A percentile compares a stretch with the other conserved stretches of the same genome.
Evolutionary conservation across 2,797 vertebrate genomes (phyloP).

Genomic region (Anabas testudineus): DNA sequence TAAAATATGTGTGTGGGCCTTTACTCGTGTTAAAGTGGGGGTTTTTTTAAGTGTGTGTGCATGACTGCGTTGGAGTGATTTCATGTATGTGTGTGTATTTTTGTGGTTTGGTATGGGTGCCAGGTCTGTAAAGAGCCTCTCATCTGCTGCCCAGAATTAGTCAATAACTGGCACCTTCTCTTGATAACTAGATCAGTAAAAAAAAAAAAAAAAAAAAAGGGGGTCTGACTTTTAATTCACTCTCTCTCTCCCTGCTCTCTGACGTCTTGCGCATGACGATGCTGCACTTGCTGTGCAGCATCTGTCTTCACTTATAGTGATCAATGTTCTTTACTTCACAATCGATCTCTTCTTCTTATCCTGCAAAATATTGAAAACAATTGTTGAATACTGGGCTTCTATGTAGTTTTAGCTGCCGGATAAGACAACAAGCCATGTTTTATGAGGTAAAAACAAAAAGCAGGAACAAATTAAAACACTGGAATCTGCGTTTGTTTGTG

Average conservation of each 20-base stretch:
- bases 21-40: constrained; percentile 54
- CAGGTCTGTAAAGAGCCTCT: constrained; percentile 61
- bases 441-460: not conserved
- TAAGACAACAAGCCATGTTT: too few relatives aligned
- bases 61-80: constrained; percentile 27
- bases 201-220: too few relatives aligned
- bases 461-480: not conserved
- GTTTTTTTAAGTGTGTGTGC: constrained; percentile 33
- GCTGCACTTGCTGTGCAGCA: not conserved
- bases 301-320: not conserved
- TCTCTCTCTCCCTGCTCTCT: constrained; percentile 20
- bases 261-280: constrained; percentile 1
- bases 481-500: not conserved
- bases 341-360: not conserved
- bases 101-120: constrained; percentile 53
- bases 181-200: constrained; percentile 64
- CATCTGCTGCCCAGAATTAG: constrained; percentile 71
- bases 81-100: constrained; percentile 25
- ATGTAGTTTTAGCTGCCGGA: too few relatives aligned
- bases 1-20: constrained; percentile 52
- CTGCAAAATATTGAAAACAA: too few relatives aligned
- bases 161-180: constrained; percentile 77
- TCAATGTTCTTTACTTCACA: constrained; percentile 4
- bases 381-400: too few relatives aligned
- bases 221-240: constrained; percentile 57